A percentile compares a stretch with the other conserved stretches of the same genome.
Evolutionary conservation across 2,888 invertebrate genomes (phyloP).

Genomic region (Epistrophe grossulariae): DNA sequence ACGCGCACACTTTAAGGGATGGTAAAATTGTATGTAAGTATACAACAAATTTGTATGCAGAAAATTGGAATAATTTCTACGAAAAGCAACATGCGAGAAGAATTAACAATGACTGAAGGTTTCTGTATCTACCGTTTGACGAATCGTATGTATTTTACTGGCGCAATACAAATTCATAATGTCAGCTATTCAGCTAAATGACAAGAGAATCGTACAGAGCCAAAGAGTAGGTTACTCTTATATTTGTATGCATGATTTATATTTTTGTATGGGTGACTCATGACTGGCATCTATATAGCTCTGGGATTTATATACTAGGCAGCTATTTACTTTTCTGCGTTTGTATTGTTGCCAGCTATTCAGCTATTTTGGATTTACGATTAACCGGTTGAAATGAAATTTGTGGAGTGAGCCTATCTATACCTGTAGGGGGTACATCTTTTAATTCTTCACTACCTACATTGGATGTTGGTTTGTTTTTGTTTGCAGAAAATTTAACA

Average conservation of each 20-base stretch:
- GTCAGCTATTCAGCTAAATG: slow-evolving; percentile 65
- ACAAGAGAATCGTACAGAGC: slow-evolving; percentile 43
- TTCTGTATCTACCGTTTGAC: slow-evolving; percentile 26
- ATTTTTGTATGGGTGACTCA: background rate
- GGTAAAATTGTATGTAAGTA: background rate
- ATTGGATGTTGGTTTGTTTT: too few relatives aligned
- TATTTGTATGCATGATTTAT: background rate
- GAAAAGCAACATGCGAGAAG: slow-evolving; percentile 2
- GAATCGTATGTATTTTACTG: slow-evolving; percentile 37
- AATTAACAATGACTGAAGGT: slow-evolving; percentile 8
- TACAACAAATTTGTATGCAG: background rate
- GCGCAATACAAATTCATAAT: slow-evolving; percentile 5
- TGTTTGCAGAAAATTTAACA: too few relatives aligned
- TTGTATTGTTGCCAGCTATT: background rate
- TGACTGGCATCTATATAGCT: too few relatives aligned
- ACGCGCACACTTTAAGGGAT: background rate
- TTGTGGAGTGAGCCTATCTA: too few relatives aligned
- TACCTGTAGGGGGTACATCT: too few relatives aligned
- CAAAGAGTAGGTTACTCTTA: slow-evolving; percentile 15
- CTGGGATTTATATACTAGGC: too few relatives aligned
- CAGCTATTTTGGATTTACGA: too few relatives aligned
- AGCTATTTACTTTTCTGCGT: background rate
- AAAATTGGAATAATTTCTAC: background rate
- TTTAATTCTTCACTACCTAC: too few relatives aligned
- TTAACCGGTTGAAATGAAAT: too few relatives aligned